Percentiles rank a stretch among this genome's conserved stretches.
These are phyloP conservation scores for Caenorhabditis macrosperma DNA, from an alignment of 2,888 invertebrate species.

Conservation along the genomic window DNA sequence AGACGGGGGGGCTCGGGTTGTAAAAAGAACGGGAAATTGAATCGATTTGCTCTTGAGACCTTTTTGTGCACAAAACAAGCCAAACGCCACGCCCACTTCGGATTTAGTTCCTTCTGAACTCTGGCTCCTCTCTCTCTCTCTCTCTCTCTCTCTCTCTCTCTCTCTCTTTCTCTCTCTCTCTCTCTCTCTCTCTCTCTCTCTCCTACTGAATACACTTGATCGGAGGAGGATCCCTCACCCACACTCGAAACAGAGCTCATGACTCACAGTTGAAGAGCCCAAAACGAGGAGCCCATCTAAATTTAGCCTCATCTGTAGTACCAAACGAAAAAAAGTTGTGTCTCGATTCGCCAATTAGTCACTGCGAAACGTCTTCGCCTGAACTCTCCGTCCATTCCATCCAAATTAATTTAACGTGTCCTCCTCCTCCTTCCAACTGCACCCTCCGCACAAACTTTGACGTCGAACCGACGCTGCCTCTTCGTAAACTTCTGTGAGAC, in stretches of 20 bases:
- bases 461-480: too few species aligned
- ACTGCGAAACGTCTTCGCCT: neutral
- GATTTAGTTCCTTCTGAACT: slow-evolving; percentile 36
- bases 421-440: neutral
- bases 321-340: neutral
- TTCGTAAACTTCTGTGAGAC: too few species aligned
- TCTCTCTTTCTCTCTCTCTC: too few species aligned
- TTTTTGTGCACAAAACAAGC: slow-evolving; percentile 30
- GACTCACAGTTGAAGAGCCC: too few species aligned
- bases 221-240: neutral
- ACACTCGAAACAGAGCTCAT: too few species aligned
- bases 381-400: neutral
- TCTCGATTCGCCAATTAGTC: neutral
- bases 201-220: too few species aligned
- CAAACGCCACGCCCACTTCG: slow-evolving; percentile 11
- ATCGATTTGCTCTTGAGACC: slow-evolving; percentile 43
- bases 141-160: too few species aligned
- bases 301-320: slow-evolving; percentile 1
- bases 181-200: too few species aligned
- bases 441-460: neutral
- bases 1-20: neutral
- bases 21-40: slow-evolving; percentile 40
- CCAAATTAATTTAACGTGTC: neutral
- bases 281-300: neutral
- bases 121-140: neutral